Conservation (phyloP, 2,888 invertebrate species). For the Aromia moschata region DNA sequence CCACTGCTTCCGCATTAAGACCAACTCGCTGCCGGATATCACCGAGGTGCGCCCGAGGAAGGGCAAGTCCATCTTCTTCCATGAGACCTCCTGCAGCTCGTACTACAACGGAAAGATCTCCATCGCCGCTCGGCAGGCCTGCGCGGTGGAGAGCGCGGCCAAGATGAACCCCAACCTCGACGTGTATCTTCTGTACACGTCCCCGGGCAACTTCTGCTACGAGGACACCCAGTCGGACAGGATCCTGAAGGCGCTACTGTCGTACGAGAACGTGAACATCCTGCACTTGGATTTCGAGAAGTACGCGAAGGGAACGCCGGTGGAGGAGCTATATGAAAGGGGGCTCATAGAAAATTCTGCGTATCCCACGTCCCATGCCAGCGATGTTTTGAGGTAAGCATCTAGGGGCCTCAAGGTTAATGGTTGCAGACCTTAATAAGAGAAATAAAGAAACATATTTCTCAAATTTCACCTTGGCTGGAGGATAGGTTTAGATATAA, state of each 20-base stretch:
- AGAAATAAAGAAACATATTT: too few relatives aligned
- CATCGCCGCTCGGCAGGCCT: conserved; percentile 70
- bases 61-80: conserved; percentile 71
- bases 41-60: conserved; percentile 49
- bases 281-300: conserved; percentile 64
- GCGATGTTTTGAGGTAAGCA: conserved; percentile 68
- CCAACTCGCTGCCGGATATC: conserved; percentile 53
- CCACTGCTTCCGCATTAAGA: conserved; percentile 50
- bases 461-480: too few relatives aligned
- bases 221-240: conserved; percentile 52
- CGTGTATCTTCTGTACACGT: conserved; percentile 68
- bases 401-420: too few relatives aligned
- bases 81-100: conserved; percentile 71
- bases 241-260: conserved; percentile 58
- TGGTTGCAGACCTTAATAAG: too few relatives aligned
- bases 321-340: conserved; percentile 66
- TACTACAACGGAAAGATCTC: conserved; percentile 58
- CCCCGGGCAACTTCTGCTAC: conserved; percentile 58
- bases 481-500: too few relatives aligned
- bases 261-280: conserved; percentile 66
- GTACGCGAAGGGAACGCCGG: conserved; percentile 67
- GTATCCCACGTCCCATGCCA: conserved; percentile 71
- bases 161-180: conserved; percentile 68
- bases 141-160: conserved; percentile 76
- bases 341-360: conserved; percentile 65